A percentile compares a stretch with the other conserved stretches of the same genome.
Conservation (phyloP, 2,113 vertebrate genomes). For the Illadopsis cleaveri region DNA sequence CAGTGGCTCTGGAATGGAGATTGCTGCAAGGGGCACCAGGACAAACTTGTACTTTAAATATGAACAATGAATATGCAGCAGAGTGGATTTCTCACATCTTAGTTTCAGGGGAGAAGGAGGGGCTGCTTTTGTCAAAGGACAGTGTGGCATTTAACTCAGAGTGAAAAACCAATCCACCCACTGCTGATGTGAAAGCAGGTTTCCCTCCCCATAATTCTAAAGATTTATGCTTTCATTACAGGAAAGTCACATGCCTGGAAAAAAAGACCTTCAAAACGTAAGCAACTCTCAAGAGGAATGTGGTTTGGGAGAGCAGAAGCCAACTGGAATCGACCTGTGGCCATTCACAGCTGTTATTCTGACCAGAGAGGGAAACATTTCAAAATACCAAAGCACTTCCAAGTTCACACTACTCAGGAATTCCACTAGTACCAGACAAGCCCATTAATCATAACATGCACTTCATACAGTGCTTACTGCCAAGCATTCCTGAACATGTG, state of each 20-base stretch:
- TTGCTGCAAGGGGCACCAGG: neutral
- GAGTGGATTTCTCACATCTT: neutral
- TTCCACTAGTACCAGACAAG: neutral
- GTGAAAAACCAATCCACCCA: slow-evolving; percentile 41
- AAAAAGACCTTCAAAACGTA: neutral
- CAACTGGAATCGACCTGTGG: neutral
- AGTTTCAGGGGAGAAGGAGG: neutral
- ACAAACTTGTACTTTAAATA: neutral
- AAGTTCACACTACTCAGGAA: neutral
- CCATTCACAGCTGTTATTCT: neutral
- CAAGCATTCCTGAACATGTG: neutral
- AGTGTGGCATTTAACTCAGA: slow-evolving; percentile 56
- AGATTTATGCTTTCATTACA: slow-evolving; percentile 35
- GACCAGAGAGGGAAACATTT: neutral
- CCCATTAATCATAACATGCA: neutral
- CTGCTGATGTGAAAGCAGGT: slow-evolving; percentile 14
- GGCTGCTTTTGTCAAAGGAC: slow-evolving; percentile 39
- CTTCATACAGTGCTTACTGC: neutral
- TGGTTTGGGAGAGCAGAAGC: neutral
- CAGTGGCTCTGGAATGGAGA: neutral
- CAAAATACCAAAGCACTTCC: neutral
- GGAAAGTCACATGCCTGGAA: slow-evolving; percentile 3
- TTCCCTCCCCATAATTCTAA: slow-evolving; percentile 25
- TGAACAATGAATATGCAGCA: neutral
- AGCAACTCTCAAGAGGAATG: neutral